Conservation (phyloP, 2,888 invertebrate genomes). For the Spisula solida region DNA sequence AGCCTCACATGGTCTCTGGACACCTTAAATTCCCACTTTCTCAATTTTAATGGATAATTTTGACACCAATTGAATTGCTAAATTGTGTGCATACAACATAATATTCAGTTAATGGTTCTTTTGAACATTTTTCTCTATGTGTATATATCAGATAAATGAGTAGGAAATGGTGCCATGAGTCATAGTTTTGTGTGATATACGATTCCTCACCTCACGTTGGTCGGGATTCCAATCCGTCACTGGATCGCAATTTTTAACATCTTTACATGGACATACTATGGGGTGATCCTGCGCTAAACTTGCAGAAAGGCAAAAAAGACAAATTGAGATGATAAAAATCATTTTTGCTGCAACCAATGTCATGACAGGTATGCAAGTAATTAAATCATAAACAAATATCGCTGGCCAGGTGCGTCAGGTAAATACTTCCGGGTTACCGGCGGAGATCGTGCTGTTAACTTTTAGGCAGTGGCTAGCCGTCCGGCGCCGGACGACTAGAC, state of each 20-base stretch:
- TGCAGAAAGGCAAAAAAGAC: background rate
- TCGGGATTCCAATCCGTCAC: conserved; percentile 37
- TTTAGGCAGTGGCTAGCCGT: no score
- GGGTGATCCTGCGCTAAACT: background rate
- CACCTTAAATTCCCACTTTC: no score
- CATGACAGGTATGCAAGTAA: conserved; percentile 9
- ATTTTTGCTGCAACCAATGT: background rate
- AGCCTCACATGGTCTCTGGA: no score
- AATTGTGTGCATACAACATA: no score
- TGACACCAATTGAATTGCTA: no score
- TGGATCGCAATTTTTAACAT: conserved; percentile 32
- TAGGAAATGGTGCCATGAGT: background rate
- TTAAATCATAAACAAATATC: conserved; percentile 23
- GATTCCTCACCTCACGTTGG: conserved; percentile 34
- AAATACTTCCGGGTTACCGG: conserved; percentile 46
- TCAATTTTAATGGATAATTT: no score
- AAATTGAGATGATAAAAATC: background rate
- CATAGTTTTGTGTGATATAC: background rate
- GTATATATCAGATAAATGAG: background rate
- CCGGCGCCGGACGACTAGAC: no score
- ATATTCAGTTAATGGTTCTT: no score
- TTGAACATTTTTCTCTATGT: no score
- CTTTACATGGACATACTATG: background rate
- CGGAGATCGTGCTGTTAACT: conserved; percentile 28
- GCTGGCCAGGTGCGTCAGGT: conserved; percentile 44